Evolutionary conservation across 2,113 vertebrate species (phyloP).

Genomic region (Perccottus glenii): DNA sequence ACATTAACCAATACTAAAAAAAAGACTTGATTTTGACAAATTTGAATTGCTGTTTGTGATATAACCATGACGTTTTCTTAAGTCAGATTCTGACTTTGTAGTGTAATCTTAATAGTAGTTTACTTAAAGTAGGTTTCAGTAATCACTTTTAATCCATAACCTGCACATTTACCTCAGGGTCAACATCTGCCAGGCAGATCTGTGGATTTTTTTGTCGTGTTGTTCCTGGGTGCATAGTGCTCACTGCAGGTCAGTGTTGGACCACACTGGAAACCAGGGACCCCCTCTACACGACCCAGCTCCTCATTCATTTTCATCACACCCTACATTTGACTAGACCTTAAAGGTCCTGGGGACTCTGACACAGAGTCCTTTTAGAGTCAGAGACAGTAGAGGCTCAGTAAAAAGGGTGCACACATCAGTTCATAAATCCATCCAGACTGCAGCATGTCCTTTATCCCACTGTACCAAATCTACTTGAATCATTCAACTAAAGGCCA

Average conservation of each 20-base stretch:
- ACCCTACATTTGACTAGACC: constrained; percentile 27
- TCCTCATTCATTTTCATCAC: constrained; percentile 42
- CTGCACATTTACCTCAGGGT: constrained; percentile 80
- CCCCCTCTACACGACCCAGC: constrained; percentile 30
- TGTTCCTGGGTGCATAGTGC: constrained; percentile 54
- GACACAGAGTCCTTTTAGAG: constrained; percentile 53
- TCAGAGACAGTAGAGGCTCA: constrained; percentile 38
- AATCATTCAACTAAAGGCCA: constrained; percentile 77
- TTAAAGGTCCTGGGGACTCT: constrained; percentile 30
- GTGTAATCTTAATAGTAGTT: constrained; percentile 47
- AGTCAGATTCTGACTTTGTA: constrained; percentile 46
- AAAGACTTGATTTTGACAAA: constrained; percentile 22
- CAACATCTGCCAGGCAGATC: constrained; percentile 62
- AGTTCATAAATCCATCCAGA: constrained; percentile 56
- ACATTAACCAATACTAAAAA: constrained; percentile 36
- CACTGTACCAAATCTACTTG: constrained; percentile 83
- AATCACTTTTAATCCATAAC: constrained; percentile 61
- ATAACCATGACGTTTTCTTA: constrained; percentile 12
- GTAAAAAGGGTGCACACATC: constrained; percentile 36
- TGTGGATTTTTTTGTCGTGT: constrained; percentile 53
- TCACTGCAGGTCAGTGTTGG: constrained; percentile 76
- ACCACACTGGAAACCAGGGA: constrained; percentile 64
- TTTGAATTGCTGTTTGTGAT: constrained; percentile 38
- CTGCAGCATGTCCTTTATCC: constrained; percentile 53
- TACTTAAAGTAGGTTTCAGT: constrained; percentile 53